phyloP scores from a whole-genome alignment of 2,888 invertebrate species.

The Yponomeuta plumbellus region DNA sequence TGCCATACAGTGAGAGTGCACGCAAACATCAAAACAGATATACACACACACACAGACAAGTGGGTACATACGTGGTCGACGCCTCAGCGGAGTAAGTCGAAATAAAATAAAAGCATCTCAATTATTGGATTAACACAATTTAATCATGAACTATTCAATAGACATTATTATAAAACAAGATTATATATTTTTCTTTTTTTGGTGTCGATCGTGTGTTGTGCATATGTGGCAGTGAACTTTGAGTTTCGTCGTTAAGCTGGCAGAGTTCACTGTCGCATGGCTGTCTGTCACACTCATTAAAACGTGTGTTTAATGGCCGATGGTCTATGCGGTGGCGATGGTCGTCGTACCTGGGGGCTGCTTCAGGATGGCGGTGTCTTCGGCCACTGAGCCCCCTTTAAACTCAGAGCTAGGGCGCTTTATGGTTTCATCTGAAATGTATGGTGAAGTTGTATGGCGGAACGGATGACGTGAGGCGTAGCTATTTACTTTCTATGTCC shows the following conservation, averaged over 20 bases:
- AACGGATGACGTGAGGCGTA: slow-evolving; percentile 45
- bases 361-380: slow-evolving; percentile 61
- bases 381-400: slow-evolving; percentile 79
- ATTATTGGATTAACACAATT: slow-evolving; percentile 76
- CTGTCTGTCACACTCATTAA: slow-evolving; percentile 62
- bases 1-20: slow-evolving; percentile 70
- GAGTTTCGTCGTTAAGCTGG: slow-evolving; percentile 31
- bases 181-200: slow-evolving; percentile 62
- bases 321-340: slow-evolving; percentile 63
- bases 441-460: slow-evolving; percentile 66
- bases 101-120: slow-evolving; percentile 76
- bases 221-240: slow-evolving; percentile 65
- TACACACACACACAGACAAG: slow-evolving; percentile 69
- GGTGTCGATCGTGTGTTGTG: slow-evolving; percentile 70
- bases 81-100: slow-evolving; percentile 74
- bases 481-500: slow-evolving; percentile 28
- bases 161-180: slow-evolving; percentile 68
- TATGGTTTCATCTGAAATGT: slow-evolving; percentile 82
- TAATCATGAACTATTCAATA: slow-evolving; percentile 74
- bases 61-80: slow-evolving; percentile 75
- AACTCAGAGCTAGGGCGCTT: slow-evolving; percentile 93
- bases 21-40: slow-evolving; percentile 68
- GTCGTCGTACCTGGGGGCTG: slow-evolving; percentile 64
- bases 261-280: slow-evolving; percentile 65
- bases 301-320: slow-evolving; percentile 56